phyloP scores from a whole-genome alignment of 2,113 vertebrate genomes.

The Penelope pileata region DNA sequence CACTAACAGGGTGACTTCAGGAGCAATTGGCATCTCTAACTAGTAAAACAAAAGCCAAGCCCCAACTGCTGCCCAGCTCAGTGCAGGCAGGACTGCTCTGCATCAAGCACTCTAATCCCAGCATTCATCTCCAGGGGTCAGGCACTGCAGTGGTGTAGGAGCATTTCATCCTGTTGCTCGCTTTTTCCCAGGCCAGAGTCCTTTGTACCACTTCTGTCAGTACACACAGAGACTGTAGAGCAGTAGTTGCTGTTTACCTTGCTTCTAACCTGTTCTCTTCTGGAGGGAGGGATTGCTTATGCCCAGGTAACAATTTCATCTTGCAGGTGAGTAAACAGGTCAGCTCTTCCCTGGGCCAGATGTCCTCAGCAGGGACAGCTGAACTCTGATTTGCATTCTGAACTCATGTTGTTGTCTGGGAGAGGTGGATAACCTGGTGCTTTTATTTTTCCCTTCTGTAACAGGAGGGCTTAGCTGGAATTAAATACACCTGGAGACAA shows the following conservation, averaged over 20 bases:
- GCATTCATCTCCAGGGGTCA: slow-evolving; percentile 37
- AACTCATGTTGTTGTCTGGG: not conserved
- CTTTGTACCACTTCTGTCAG: not conserved
- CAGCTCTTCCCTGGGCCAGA: not conserved
- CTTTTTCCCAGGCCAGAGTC: slow-evolving; percentile 29
- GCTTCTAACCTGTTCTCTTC: not conserved
- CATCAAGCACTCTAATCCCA: slow-evolving; percentile 47
- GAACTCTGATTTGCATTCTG: not conserved
- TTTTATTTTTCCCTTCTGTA: not conserved
- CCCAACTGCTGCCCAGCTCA: not conserved
- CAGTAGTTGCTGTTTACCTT: not conserved
- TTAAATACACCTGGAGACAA: not conserved
- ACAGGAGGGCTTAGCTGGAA: not conserved
- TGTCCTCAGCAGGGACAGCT: not conserved
- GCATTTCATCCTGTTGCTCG: slow-evolving; percentile 10
- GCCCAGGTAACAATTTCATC: slow-evolving; percentile 16
- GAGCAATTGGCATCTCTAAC: not conserved
- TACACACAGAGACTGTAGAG: not conserved
- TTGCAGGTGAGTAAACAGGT: slow-evolving; percentile 17
- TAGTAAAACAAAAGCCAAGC: not conserved
- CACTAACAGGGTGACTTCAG: not conserved
- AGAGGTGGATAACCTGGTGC: not conserved
- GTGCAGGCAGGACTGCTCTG: not conserved
- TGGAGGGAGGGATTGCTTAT: slow-evolving; percentile 4
- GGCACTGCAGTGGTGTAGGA: slow-evolving; percentile 14